Conservation (phyloP, 2,113 vertebrate species). For the Propithecus coquereli region DNA sequence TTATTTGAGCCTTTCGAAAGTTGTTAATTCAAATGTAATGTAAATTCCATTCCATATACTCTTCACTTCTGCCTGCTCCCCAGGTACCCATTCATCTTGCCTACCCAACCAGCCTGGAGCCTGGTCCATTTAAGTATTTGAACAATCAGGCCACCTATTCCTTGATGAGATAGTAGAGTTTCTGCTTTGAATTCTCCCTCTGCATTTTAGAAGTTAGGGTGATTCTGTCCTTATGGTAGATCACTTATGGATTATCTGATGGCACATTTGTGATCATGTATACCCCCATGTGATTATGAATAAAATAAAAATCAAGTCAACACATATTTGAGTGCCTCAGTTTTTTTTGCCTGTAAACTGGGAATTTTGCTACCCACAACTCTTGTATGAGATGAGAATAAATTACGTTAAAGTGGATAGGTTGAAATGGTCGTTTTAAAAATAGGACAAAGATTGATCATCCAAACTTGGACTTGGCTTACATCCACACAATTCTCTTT, state of each 20-base stretch:
- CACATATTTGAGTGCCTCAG: not conserved
- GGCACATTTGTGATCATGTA: not conserved
- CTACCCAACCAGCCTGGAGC: not conserved
- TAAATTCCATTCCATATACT: not conserved
- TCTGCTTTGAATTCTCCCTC: not conserved
- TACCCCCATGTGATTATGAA: not conserved
- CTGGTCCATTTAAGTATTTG: not conserved
- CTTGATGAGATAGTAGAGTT: not conserved
- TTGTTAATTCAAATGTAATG: not conserved
- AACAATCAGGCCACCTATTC: not conserved
- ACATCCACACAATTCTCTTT: not conserved
- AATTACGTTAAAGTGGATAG: not conserved
- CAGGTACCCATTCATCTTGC: not conserved
- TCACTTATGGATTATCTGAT: not conserved
- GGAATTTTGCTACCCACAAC: not conserved
- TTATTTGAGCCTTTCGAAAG: not conserved
- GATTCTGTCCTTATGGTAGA: not conserved
- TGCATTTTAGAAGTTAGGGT: conserved; percentile 1
- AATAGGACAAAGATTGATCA: not conserved
- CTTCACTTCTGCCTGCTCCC: not conserved
- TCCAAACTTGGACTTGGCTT: not conserved
- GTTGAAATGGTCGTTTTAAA: not conserved
- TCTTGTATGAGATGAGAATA: not conserved
- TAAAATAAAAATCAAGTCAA: not conserved
- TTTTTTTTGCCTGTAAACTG: not conserved